Percentiles rank a stretch among this genome's conserved stretches.
Conservation (phyloP, 2,113 vertebrate genomes). For the Ceyx melanurus region DNA sequence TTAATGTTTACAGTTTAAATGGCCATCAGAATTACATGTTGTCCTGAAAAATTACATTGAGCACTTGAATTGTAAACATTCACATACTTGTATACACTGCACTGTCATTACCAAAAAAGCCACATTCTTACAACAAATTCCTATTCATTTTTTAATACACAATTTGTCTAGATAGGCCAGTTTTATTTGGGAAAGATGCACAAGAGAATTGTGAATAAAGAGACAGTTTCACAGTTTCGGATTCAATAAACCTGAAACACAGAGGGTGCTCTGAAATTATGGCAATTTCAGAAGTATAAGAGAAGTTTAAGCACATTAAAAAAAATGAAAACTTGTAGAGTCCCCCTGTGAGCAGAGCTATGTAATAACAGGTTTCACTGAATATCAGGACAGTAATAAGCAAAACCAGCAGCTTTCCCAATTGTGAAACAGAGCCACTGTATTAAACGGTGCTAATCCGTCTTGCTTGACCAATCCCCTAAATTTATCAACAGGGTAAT, state of each 20-base stretch:
- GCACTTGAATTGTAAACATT: not conserved
- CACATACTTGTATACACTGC: accelerated
- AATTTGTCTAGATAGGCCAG: not conserved
- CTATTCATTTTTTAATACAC: not conserved
- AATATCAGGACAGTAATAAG: not conserved
- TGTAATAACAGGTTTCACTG: not conserved
- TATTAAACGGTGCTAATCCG: not conserved
- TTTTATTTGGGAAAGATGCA: not conserved
- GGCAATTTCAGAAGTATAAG: not conserved
- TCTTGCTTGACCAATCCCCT: not conserved
- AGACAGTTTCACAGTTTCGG: not conserved
- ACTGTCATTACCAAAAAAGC: not conserved
- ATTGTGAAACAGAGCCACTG: not conserved
- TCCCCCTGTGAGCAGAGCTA: not conserved
- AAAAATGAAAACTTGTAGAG: not conserved
- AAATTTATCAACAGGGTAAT: not conserved
- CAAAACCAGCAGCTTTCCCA: not conserved
- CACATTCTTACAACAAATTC: not conserved
- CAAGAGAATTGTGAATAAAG: not conserved
- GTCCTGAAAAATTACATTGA: not conserved
- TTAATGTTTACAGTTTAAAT: not conserved
- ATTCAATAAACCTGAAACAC: not conserved
- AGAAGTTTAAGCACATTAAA: not conserved
- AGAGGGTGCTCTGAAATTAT: not conserved
- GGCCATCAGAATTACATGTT: not conserved